Conservation (phyloP, 2,113 vertebrate genomes). For the Mellivora capensis region DNA sequence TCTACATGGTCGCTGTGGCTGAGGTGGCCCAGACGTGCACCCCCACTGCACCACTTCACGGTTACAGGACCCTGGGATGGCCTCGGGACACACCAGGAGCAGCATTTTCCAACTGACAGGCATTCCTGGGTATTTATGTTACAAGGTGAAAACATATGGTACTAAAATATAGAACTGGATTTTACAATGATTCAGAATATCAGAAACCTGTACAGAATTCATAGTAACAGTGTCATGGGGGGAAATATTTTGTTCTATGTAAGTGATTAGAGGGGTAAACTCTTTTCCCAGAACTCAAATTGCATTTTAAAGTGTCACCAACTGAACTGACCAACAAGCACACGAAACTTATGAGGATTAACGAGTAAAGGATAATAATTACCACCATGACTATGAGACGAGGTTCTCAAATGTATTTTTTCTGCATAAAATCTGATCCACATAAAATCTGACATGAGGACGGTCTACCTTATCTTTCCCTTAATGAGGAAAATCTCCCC, state of each 20-base stretch:
- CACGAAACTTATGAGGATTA: not conserved
- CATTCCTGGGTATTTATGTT: not conserved
- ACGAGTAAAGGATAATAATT: not conserved
- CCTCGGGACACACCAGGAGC: not conserved
- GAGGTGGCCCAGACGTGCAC: not conserved
- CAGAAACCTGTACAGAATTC: not conserved
- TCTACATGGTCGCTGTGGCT: not conserved
- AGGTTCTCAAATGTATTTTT: not conserved
- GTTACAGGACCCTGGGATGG: not conserved
- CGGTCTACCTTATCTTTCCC: not conserved
- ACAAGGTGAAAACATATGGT: not conserved
- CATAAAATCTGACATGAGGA: not conserved
- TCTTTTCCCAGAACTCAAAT: not conserved
- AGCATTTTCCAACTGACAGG: not conserved
- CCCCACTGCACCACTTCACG: not conserved
- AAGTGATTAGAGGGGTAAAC: not conserved
- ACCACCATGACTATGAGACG: not conserved
- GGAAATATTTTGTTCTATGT: accelerated
- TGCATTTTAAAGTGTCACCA: not conserved
- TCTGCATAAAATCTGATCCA: too few species aligned
- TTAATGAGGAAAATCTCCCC: not conserved
- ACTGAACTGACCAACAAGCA: not conserved
- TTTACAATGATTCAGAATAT: not conserved
- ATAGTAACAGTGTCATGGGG: accelerated
- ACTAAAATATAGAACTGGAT: not conserved